phyloP scores from a whole-genome alignment of 2,113 vertebrate species.

The Chaetops frenatus region DNA sequence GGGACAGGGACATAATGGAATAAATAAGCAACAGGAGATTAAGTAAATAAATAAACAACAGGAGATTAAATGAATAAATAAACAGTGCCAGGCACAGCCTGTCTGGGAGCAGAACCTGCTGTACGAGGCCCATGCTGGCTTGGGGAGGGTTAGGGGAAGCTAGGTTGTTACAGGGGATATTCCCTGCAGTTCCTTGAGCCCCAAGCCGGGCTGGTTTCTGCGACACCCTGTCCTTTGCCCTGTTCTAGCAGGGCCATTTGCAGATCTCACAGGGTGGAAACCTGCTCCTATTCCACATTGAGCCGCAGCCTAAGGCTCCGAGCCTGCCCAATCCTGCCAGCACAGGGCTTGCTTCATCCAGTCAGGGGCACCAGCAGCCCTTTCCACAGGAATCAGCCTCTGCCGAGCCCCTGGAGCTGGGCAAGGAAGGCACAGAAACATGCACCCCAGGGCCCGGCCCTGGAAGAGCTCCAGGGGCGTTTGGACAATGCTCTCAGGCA shows the following conservation, averaged over 20 bases:
- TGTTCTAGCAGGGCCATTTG: fast-evolving
- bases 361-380: neutral
- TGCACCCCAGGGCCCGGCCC: neutral
- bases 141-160: neutral
- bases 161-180: neutral
- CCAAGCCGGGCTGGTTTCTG: neutral
- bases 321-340: neutral
- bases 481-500: neutral
- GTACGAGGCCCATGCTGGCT: fast-evolving
- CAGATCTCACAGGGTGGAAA: fast-evolving
- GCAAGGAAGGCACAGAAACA: neutral
- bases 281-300: neutral
- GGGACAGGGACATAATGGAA: fast-evolving
- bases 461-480: neutral
- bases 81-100: fast-evolving
- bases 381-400: neutral
- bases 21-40: neutral
- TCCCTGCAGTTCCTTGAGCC: neutral
- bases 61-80: neutral
- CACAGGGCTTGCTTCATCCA: neutral
- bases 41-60: neutral
- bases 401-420: no score
- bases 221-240: neutral
- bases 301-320: fast-evolving
- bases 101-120: neutral